These are phyloP conservation scores for Spizaetus ornatus DNA, from an alignment of 2,113 vertebrate genomes.

Conservation along the genomic window DNA sequence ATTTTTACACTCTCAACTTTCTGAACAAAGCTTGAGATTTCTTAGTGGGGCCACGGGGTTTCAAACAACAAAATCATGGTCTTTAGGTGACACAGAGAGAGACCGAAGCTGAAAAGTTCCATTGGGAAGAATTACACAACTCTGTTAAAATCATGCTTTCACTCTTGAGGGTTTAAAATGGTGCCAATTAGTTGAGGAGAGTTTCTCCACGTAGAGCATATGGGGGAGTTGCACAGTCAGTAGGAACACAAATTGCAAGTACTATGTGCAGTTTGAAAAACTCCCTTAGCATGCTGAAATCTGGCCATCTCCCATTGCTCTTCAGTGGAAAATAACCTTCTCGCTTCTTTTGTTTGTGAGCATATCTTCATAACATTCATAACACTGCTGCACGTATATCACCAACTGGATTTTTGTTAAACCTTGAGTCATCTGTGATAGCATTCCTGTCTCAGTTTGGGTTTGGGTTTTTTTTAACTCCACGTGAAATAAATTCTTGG, in stretches of 20 bases:
- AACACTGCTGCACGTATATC: neutral
- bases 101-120: neutral
- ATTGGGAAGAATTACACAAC: neutral
- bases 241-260: neutral
- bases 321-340: neutral
- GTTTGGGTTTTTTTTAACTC: neutral
- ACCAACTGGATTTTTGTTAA: neutral
- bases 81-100: neutral
- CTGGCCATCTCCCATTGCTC: neutral
- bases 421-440: rapidly evolving
- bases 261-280: neutral
- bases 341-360: neutral
- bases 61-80: neutral
- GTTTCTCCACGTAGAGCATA: neutral
- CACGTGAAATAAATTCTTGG: neutral
- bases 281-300: neutral
- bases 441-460: neutral
- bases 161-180: neutral
- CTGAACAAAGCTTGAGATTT: neutral
- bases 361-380: neutral
- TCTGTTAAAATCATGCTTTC: neutral
- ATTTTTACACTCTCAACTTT: neutral
- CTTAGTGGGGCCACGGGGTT: neutral
- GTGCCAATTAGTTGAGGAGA: neutral
- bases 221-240: neutral